A percentile compares a stretch with the other conserved stretches of the same genome.
Evolutionary conservation across 2,113 vertebrate species (phyloP).

Genomic region (Rattus rattus): DNA sequence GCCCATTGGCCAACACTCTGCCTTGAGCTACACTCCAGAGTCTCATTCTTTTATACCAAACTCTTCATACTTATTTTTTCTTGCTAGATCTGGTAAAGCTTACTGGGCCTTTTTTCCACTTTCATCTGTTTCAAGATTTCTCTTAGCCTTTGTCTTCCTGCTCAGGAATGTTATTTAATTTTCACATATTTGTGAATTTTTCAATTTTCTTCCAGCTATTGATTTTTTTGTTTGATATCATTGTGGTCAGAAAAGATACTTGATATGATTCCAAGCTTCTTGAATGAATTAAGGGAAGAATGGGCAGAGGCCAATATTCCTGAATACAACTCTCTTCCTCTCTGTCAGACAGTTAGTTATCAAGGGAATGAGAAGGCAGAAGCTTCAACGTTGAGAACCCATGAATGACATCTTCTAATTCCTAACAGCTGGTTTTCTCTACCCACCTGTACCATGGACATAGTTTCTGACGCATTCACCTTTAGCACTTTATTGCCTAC

Average conservation of each 20-base stretch:
- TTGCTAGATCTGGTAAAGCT: not conserved
- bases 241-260: not conserved
- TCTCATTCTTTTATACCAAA: not conserved
- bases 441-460: not conserved
- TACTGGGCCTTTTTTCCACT: not conserved
- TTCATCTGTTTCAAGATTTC: not conserved
- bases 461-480: not conserved
- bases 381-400: not conserved
- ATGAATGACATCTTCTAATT: not conserved
- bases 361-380: not conserved
- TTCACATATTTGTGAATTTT: conserved; percentile 31
- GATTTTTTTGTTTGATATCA: not conserved
- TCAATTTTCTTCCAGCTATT: conserved; percentile 40
- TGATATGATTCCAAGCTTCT: conserved; percentile 15
- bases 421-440: not conserved
- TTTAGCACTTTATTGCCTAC: not conserved
- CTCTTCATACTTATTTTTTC: not conserved
- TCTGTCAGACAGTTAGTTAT: not conserved
- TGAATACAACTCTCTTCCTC: not conserved
- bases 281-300: not conserved
- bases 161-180: not conserved
- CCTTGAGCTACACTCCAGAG: not conserved
- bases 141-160: not conserved
- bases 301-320: not conserved
- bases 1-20: not conserved